A percentile compares a stretch with the other conserved stretches of the same genome.
These are phyloP conservation scores for Clarias gariepinus DNA, from an alignment of 2,113 vertebrate species.

Conservation along the genomic window DNA sequence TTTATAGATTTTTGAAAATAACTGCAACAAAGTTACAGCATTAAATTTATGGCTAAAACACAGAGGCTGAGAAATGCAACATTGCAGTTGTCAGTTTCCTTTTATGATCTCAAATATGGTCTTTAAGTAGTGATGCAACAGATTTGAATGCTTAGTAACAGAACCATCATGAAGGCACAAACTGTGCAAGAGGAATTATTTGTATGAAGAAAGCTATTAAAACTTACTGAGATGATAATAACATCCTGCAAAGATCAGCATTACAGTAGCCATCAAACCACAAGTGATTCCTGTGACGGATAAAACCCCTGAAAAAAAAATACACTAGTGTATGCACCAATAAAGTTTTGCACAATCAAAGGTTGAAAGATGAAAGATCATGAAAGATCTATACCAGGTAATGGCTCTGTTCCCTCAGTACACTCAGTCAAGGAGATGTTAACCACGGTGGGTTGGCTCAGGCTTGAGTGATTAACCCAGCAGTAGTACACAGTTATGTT, in stretches of 20 bases:
- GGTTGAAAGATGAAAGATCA: too few relatives aligned
- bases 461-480: conserved; percentile 54
- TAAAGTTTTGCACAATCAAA: not conserved
- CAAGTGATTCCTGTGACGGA: not conserved
- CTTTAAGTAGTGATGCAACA: not conserved
- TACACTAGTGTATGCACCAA: not conserved
- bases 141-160: not conserved
- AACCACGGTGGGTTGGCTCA: conserved; percentile 32
- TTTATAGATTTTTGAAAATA: not conserved
- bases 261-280: not conserved
- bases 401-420: not conserved
- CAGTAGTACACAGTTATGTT: conserved; percentile 35
- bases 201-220: not conserved
- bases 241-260: conserved; percentile 3
- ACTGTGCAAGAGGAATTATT: not conserved
- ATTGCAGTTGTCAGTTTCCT: not conserved
- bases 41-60: not conserved
- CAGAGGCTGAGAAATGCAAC: not conserved
- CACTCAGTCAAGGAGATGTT: conserved; percentile 33
- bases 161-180: not conserved
- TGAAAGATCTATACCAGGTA: not conserved
- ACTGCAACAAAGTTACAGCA: not conserved
- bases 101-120: not conserved
- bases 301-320: not conserved
- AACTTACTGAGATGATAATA: conserved; percentile 6